These are phyloP conservation scores for Progne subis DNA, from an alignment of 2,113 vertebrate genomes.

Conservation along the genomic window DNA sequence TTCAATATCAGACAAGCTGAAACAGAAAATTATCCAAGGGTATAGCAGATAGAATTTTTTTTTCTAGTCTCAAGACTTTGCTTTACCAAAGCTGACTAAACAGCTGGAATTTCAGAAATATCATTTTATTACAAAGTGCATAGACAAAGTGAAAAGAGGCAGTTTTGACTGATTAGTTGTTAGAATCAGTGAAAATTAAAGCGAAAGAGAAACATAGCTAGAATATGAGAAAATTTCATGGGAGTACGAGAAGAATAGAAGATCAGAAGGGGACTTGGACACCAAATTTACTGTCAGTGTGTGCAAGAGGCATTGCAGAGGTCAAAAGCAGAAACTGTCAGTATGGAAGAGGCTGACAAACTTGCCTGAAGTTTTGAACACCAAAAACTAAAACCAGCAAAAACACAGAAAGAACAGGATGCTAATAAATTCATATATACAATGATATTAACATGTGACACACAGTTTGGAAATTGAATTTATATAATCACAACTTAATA, in stretches of 20 bases:
- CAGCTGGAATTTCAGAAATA: not conserved
- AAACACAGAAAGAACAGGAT: not conserved
- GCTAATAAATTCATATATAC: not conserved
- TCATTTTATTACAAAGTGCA: not conserved
- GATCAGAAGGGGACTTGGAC: not conserved
- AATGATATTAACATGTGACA: not conserved
- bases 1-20: not conserved
- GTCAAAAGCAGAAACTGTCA: not conserved
- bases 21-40: not conserved
- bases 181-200: not conserved
- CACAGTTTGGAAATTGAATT: not conserved
- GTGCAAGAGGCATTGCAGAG: not conserved
- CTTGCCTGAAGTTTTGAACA: not conserved
- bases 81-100: not conserved
- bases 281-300: not conserved
- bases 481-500: not conserved
- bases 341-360: not conserved
- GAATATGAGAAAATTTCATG: not conserved
- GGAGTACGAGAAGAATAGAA: not conserved
- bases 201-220: not conserved
- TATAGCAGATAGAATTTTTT: not conserved
- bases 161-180: not conserved
- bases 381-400: not conserved
- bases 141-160: not conserved
- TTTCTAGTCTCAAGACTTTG: not conserved